phyloP scores from a whole-genome alignment of 2,113 vertebrate species.

The Elachura formosa region DNA sequence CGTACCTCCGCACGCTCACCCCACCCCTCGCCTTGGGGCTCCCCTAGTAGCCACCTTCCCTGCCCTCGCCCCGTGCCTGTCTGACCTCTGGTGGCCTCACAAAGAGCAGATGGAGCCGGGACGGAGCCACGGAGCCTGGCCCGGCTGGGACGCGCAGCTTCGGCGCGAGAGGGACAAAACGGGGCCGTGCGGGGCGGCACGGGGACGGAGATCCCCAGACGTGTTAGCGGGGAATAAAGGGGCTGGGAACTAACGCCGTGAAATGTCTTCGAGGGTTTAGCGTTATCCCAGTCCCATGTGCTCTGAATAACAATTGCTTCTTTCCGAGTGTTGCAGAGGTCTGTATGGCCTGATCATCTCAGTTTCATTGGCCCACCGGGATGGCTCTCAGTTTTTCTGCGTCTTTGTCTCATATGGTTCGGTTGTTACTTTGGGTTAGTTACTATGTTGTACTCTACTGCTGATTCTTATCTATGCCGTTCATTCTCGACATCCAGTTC shows the following conservation, averaged over 20 bases:
- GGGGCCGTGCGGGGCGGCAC: neutral
- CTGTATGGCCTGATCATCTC: neutral
- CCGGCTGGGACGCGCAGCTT: neutral
- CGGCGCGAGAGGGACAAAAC: neutral
- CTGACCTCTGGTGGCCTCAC: no score
- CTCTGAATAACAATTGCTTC: constrained; percentile 34
- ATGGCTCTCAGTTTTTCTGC: neutral
- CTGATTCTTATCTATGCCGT: neutral
- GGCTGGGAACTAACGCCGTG: neutral
- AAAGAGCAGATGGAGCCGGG: neutral
- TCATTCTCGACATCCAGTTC: neutral
- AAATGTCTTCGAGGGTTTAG: neutral
- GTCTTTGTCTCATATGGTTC: neutral
- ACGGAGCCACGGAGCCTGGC: neutral
- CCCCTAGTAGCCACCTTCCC: neutral
- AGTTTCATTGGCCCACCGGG: neutral
- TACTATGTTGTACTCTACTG: neutral
- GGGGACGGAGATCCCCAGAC: neutral
- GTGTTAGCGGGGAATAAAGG: neutral
- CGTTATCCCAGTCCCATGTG: neutral
- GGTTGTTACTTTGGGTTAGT: neutral
- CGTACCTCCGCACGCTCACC: neutral
- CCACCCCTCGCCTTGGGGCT: neutral
- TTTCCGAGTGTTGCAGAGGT: neutral
- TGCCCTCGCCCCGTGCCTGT: neutral